Evolutionary conservation across 64 coral and sea anemone species (phyloP), one percentile per base, ranked within the genome.

Genomic region (Actinia tenebrosa): DNA sequence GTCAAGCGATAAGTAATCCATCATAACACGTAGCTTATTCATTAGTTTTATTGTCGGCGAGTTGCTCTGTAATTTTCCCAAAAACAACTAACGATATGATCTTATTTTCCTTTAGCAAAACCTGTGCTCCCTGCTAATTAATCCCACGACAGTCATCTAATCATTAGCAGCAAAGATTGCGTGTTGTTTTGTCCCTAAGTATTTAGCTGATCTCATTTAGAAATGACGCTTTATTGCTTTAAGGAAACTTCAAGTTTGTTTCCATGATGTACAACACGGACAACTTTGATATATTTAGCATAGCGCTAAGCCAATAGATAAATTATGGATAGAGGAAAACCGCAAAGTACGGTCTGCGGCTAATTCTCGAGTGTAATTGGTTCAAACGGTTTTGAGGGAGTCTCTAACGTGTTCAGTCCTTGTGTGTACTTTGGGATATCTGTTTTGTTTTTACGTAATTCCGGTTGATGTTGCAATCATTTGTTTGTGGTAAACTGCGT

Each of bases 401-500:
- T 75, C 69, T 75, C 69, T 11, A 75, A 75, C 69, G 11, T 25
- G 69, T 75, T 16, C 26, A 42, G 42, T 75, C 69, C 2, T 10
- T 25, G 25, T 75, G 69, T 75, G 10, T 75, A 42, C 69, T 30
- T 30, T 75, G 11, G 69, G 63, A 66, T 75, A 75, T 75, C 69
- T 75, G 13, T 42, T 75, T 10, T 66, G 5, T 42, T 75, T 75
- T 18, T 75, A 75, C 69, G 69, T 75, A 75, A 75, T 42, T 75
- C 69, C 26, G 69, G 69, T 42, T 13, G 13, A 9, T 14, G 8
- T 30, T 72, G 23, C 14, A 18, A 75, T 75, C 69, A 75, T 8
- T 54, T 56, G 45, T 59, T 53, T 50, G 58, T 19, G 88, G 88
- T 89, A 3, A 60, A 19, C 54, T 89, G 30, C 84, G 45, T 58